Evolutionary conservation across 2,888 invertebrate genomes (phyloP).

Genomic region (Andrena chrysosceles): DNA sequence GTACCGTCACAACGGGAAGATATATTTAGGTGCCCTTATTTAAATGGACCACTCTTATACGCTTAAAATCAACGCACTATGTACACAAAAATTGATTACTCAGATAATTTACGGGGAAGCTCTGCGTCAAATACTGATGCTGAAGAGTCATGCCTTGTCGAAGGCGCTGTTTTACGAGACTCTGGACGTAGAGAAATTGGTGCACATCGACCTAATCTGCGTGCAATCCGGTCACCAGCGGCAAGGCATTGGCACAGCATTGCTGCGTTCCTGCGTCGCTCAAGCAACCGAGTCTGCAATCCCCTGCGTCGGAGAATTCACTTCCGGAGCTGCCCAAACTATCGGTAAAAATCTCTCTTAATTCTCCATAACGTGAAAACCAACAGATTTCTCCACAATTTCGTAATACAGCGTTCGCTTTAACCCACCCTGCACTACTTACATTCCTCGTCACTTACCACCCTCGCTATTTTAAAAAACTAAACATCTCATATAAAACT

Average conservation of each 20-base stretch:
- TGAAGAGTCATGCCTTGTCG: conserved; percentile 42
- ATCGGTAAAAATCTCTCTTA: conserved; percentile 63
- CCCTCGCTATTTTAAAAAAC: too few species aligned
- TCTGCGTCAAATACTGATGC: conserved; percentile 31
- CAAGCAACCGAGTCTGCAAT: conserved; percentile 41
- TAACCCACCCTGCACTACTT: too few species aligned
- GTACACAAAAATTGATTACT: background rate
- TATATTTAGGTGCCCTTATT: too few species aligned
- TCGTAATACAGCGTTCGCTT: background rate
- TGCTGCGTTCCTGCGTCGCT: conserved; percentile 68
- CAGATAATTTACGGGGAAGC: conserved; percentile 42
- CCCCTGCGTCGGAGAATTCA: conserved; percentile 68
- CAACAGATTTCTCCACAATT: background rate
- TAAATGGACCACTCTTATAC: too few species aligned
- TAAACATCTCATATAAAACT: too few species aligned
- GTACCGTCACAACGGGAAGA: too few species aligned
- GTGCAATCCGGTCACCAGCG: conserved; percentile 57
- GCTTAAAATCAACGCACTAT: background rate
- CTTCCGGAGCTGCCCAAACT: conserved; percentile 61
- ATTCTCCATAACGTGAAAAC: background rate
- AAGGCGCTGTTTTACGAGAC: conserved; percentile 32
- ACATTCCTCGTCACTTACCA: too few species aligned
- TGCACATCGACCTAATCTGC: conserved; percentile 63
- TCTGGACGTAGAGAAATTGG: conserved; percentile 44
- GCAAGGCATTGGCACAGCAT: conserved; percentile 70